phyloP scores from a whole-genome alignment of 1,140 invertebrate genomes.

The roundworm (Caenorhabditis elegans) region WBcel235 BX284605.5:11083501-11084000 shows the following conservation, averaged over 20 bases:
- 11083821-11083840: not conserved
- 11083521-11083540: too few species aligned
- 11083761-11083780: not conserved
- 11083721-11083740: not conserved
- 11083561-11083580: too few species aligned
- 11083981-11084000: not conserved
- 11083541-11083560: too few species aligned
- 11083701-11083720: not conserved
- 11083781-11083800: not conserved
- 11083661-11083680: not conserved
- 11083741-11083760: constrained; percentile 11
- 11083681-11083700: not conserved
- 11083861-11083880: not conserved
- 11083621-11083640: too few species aligned
- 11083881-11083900: constrained; percentile 28
- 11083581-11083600: too few species aligned
- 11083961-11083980: constrained; percentile 12
- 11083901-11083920: constrained; percentile 25
- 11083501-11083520: too few species aligned
- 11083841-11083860: not conserved
- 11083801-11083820: not conserved
- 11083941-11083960: not conserved
- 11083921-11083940: not conserved
- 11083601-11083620: too few species aligned
- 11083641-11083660: not conserved